Evolutionary conservation across 2,888 invertebrate species (phyloP).

Genomic region (Anoplius nigerrimus): DNA sequence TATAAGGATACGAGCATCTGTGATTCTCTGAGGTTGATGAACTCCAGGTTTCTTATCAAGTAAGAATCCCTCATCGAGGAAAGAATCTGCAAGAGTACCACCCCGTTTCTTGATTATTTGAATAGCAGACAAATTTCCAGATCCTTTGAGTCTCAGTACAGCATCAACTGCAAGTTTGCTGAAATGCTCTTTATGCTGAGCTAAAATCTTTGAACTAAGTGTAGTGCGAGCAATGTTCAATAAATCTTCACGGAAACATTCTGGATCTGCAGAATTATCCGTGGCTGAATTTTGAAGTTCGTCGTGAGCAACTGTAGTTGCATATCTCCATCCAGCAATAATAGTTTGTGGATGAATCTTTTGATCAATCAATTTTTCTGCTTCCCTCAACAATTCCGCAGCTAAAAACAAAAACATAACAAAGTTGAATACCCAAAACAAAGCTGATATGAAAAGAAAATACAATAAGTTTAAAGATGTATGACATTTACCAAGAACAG

Average conservation of each 20-base stretch:
- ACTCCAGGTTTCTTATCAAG: slow-evolving; percentile 98
- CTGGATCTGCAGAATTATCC: slow-evolving; percentile 88
- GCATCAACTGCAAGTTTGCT: slow-evolving; percentile 97
- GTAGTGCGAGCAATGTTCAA: slow-evolving; percentile 98
- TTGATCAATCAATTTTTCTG: slow-evolving; percentile 93
- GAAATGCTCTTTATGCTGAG: slow-evolving; percentile 98
- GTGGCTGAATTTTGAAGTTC: slow-evolving; percentile 87
- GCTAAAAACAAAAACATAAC: slow-evolving; percentile 76
- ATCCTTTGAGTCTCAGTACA: slow-evolving; percentile 94
- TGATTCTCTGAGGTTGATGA: slow-evolving; percentile 96
- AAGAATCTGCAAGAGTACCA: slow-evolving; percentile 94
- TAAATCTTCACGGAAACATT: slow-evolving; percentile 89
- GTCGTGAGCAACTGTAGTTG: slow-evolving; percentile 88
- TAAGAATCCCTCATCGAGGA: slow-evolving; percentile 95
- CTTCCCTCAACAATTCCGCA: slow-evolving; percentile 94
- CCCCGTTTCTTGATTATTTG: slow-evolving; percentile 99
- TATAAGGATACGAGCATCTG: slow-evolving; percentile 97
- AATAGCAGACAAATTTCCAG: slow-evolving; percentile 95
- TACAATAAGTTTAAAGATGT: background rate
- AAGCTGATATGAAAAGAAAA: background rate
- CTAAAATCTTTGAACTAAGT: slow-evolving; percentile 97
- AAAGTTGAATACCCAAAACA: background rate
- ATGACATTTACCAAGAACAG: slow-evolving; percentile 83
- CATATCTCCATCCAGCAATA: slow-evolving; percentile 95
- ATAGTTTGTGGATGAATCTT: slow-evolving; percentile 99